Evolutionary conservation across 2,888 invertebrate genomes (phyloP).

Genomic region (Ophion ventricosus): DNA sequence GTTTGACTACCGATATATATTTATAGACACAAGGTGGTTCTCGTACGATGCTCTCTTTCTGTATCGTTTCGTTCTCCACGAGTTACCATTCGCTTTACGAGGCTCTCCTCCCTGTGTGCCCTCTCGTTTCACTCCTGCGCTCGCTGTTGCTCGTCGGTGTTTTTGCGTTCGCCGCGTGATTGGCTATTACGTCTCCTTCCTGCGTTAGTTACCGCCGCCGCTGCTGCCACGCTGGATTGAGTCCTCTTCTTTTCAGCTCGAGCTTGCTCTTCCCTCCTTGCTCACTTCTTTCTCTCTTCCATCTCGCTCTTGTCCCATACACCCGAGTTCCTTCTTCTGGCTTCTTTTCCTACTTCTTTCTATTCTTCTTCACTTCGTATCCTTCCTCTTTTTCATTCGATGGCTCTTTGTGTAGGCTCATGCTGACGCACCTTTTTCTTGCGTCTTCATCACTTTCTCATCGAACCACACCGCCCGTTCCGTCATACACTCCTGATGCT

Average conservation of each 20-base stretch:
- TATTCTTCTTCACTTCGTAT: constrained; percentile 61
- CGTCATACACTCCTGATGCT: constrained; percentile 8
- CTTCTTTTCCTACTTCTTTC: constrained; percentile 59
- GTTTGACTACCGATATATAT: background rate
- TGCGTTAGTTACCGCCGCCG: constrained; percentile 73
- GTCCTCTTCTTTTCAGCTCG: constrained; percentile 74
- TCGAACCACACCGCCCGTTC: constrained; percentile 22
- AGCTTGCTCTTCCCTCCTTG: constrained; percentile 27
- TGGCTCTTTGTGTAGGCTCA: constrained; percentile 47
- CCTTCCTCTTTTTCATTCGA: constrained; percentile 63
- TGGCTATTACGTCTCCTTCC: constrained; percentile 82
- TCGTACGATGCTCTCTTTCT: constrained; percentile 50
- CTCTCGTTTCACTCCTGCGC: constrained; percentile 49
- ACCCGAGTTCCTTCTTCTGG: constrained; percentile 34
- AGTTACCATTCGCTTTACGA: constrained; percentile 79
- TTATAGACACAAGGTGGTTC: constrained; percentile 11
- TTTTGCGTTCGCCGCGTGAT: constrained; percentile 81
- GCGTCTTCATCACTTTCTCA: constrained; percentile 48
- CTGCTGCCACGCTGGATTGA: constrained; percentile 77
- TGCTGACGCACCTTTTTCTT: constrained; percentile 58
- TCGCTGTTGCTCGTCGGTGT: constrained; percentile 71
- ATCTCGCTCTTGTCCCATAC: background rate
- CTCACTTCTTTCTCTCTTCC: background rate
- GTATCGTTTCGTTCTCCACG: constrained; percentile 65
- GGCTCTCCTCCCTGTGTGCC: constrained; percentile 57